Conservation (phyloP, 2,113 vertebrate genomes). For the Proteles cristata region DNA sequence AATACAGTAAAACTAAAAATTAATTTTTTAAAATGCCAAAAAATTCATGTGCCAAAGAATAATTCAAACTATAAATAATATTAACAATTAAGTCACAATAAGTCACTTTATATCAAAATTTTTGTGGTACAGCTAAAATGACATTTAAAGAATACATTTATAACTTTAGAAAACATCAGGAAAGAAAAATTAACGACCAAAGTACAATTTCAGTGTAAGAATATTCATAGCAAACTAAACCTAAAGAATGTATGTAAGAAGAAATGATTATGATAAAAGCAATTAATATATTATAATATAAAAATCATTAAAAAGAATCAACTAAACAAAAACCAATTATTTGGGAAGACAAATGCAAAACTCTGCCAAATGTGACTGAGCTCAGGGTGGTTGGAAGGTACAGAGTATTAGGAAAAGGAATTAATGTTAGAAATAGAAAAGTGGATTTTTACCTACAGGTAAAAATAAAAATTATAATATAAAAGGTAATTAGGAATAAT, state of each 20-base stretch:
- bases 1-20: not conserved
- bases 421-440: not conserved
- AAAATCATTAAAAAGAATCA: not conserved
- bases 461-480: not conserved
- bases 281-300: not conserved
- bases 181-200: not conserved
- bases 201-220: not conserved
- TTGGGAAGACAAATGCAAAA: not conserved
- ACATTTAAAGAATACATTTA: not conserved
- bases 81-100: not conserved
- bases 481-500: not conserved
- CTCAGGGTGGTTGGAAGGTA: fast-evolving
- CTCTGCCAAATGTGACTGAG: not conserved
- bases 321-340: not conserved
- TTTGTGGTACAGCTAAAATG: not conserved
- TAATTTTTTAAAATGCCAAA: not conserved
- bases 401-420: not conserved
- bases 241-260: not conserved
- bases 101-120: not conserved
- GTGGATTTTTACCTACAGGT: not conserved
- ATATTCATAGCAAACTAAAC: not conserved
- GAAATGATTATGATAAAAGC: not conserved
- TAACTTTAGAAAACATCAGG: not conserved
- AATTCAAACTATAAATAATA: not conserved
- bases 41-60: not conserved